Conservation (phyloP, 2,113 vertebrate genomes). For the Montifringilla adamsi region DNA sequence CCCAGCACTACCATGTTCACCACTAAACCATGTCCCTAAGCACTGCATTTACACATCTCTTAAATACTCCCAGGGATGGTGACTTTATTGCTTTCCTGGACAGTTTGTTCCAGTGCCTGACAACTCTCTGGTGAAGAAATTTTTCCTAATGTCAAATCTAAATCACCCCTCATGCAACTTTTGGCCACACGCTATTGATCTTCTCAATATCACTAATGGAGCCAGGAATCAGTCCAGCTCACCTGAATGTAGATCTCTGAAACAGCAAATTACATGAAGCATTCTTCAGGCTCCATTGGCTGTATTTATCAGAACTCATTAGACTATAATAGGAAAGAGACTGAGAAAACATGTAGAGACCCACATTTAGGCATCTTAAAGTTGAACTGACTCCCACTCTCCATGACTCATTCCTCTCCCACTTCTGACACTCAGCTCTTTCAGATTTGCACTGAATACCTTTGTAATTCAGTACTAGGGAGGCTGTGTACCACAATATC, state of each 20-base stretch:
- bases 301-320: not conserved
- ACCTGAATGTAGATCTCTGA: not conserved
- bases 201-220: not conserved
- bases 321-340: not conserved
- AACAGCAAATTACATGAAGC: not conserved
- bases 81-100: not conserved
- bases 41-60: not conserved
- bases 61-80: not conserved
- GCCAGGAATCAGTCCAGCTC: not conserved
- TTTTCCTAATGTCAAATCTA: not conserved
- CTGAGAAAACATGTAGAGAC: not conserved
- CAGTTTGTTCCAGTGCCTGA: not conserved
- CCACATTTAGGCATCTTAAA: not conserved
- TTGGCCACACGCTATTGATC: too few species aligned
- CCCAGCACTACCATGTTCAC: not conserved
- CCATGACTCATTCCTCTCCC: slow-evolving; percentile 26
- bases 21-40: not conserved
- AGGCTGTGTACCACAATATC: not conserved
- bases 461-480: not conserved
- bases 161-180: not conserved
- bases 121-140: not conserved
- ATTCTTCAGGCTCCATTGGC: not conserved
- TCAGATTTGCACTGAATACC: not conserved
- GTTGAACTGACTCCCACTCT: slow-evolving; percentile 28
- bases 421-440: not conserved